These are phyloP conservation scores for Pseudois nayaur DNA, from an alignment of 2,113 vertebrate genomes.

Conservation along the genomic window DNA sequence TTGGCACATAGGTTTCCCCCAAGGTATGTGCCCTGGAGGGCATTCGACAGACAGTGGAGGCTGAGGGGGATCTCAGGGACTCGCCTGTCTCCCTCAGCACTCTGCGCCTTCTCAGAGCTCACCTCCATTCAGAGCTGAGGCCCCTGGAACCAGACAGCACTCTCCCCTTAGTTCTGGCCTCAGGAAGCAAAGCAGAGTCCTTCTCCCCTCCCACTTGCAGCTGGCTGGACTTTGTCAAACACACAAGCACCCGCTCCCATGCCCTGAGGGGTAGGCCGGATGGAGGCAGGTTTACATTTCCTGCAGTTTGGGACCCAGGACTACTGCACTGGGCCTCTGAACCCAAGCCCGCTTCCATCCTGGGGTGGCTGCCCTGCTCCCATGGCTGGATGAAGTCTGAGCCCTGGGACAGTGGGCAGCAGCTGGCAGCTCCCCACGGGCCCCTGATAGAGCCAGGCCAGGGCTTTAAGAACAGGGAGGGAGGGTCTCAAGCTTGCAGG, in stretches of 20 bases:
- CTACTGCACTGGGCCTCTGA: neutral
- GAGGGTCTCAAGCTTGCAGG: neutral
- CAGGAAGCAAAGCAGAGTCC: neutral
- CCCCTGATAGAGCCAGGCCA: neutral
- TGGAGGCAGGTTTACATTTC: neutral
- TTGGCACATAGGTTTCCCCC: neutral
- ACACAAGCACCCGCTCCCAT: neutral
- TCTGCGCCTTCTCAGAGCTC: neutral
- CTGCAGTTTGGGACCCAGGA: neutral
- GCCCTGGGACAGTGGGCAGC: neutral
- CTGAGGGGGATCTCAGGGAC: neutral
- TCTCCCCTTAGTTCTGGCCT: neutral
- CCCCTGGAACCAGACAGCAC: neutral
- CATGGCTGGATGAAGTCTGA: neutral
- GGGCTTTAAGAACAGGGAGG: neutral
- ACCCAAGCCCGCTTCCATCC: neutral
- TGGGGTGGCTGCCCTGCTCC: neutral
- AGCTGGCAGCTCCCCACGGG: neutral
- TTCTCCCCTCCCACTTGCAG: neutral
- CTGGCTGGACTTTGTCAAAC: neutral
- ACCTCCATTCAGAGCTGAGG: neutral
- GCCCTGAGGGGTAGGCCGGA: no score
- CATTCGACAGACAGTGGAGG: no score
- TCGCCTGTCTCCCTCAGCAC: neutral
- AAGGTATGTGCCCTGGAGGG: neutral